These are phyloP conservation scores for Brevimyrus niger DNA, from an alignment of 2,113 vertebrate species.

Conservation along the genomic window DNA sequence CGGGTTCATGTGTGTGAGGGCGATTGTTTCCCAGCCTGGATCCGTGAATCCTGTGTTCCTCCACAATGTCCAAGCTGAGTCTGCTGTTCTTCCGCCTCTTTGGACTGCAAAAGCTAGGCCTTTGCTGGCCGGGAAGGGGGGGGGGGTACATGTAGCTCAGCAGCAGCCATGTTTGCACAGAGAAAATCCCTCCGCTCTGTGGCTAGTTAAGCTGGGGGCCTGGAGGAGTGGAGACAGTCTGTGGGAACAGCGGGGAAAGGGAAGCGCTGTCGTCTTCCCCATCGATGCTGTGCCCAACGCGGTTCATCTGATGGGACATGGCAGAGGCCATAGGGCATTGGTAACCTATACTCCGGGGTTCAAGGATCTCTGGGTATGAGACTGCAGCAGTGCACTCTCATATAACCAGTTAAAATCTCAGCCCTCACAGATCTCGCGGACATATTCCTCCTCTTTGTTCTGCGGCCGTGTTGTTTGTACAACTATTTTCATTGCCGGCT, in stretches of 20 bases:
- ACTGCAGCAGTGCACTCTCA: slow-evolving; percentile 31
- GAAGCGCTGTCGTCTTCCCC: slow-evolving; percentile 53
- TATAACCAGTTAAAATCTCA: slow-evolving; percentile 31
- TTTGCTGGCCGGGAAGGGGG: not conserved
- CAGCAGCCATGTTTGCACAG: slow-evolving; percentile 51
- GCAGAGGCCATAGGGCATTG: slow-evolving; percentile 39
- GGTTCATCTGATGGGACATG: slow-evolving; percentile 37
- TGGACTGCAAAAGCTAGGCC: slow-evolving; percentile 15
- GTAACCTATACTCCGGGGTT: slow-evolving; percentile 29
- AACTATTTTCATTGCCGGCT: slow-evolving; percentile 25
- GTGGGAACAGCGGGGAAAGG: slow-evolving; percentile 36
- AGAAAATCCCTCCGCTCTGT: slow-evolving; percentile 51
- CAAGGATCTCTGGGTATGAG: slow-evolving; percentile 31
- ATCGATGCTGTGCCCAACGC: slow-evolving; percentile 46
- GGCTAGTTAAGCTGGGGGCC: slow-evolving; percentile 54
- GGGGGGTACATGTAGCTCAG: not conserved
- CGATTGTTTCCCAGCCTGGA: slow-evolving; percentile 14
- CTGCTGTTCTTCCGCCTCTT: slow-evolving; percentile 28
- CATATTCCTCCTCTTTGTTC: slow-evolving; percentile 7
- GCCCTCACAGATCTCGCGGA: not conserved
- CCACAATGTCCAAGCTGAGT: slow-evolving; percentile 23
- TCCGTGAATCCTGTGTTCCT: not conserved
- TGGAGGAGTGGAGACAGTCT: slow-evolving; percentile 59
- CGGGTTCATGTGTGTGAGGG: slow-evolving; percentile 1
- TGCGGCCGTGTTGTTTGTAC: slow-evolving; percentile 20